phyloP scores from a whole-genome alignment of 2,888 invertebrate species.

The Ptychoptera contaminata region DNA sequence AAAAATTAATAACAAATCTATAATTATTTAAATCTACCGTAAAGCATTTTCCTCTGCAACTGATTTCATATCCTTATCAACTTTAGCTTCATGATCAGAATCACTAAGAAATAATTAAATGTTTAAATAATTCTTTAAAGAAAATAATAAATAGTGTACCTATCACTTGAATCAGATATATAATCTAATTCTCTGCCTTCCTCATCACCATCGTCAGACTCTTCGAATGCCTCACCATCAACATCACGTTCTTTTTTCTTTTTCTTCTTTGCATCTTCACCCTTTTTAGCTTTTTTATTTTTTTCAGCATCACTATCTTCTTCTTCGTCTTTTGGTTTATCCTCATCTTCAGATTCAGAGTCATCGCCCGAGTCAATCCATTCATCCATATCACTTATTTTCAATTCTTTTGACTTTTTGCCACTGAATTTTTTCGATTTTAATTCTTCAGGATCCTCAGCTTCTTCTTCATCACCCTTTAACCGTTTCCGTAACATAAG shows the following conservation, averaged over 20 bases:
- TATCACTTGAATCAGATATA: slow-evolving; percentile 73
- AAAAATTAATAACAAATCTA: slow-evolving; percentile 5
- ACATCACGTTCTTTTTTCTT: slow-evolving; percentile 68
- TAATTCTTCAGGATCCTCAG: slow-evolving; percentile 48
- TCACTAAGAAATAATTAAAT: slow-evolving; percentile 32
- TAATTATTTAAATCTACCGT: slow-evolving; percentile 23
- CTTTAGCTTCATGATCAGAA: slow-evolving; percentile 56
- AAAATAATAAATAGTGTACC: slow-evolving; percentile 27
- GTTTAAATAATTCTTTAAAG: neutral
- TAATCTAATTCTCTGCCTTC: slow-evolving; percentile 92
- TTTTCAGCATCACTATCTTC: slow-evolving; percentile 40
- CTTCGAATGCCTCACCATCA: slow-evolving; percentile 83
- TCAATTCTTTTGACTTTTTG: slow-evolving; percentile 42
- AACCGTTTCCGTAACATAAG: slow-evolving; percentile 84
- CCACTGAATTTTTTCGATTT: slow-evolving; percentile 35
- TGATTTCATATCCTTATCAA: slow-evolving; percentile 66
- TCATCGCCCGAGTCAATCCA: slow-evolving; percentile 79
- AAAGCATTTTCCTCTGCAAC: slow-evolving; percentile 87
- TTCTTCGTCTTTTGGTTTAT: slow-evolving; percentile 47
- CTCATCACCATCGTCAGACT: slow-evolving; percentile 94
- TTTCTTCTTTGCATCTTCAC: slow-evolving; percentile 34
- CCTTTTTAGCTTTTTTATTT: slow-evolving; percentile 45
- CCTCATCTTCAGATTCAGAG: slow-evolving; percentile 54
- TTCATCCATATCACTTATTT: slow-evolving; percentile 89
- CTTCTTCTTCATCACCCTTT: slow-evolving; percentile 49